phyloP scores from a whole-genome alignment of 2,113 vertebrate species.

The Ochotona princeps region DNA sequence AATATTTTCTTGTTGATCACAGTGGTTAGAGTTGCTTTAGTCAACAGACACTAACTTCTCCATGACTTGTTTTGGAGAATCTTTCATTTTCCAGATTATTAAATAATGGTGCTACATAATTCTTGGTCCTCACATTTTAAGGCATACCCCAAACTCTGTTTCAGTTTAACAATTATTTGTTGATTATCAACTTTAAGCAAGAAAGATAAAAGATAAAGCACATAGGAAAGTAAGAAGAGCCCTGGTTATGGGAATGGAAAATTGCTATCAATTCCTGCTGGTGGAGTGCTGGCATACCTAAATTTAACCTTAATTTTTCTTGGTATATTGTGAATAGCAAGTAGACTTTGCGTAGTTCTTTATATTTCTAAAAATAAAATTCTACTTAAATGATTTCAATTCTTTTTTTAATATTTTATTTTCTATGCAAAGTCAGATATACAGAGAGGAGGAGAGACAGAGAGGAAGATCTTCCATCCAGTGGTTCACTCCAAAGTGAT shows the following conservation, averaged over 20 bases:
- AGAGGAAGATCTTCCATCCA: too few relatives aligned
- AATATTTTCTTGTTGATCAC: background rate
- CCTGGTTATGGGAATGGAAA: background rate
- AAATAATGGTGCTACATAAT: background rate
- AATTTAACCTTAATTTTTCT: background rate
- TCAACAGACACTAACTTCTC: background rate
- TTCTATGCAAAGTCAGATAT: too few relatives aligned
- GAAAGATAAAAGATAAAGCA: background rate
- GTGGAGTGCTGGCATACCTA: background rate
- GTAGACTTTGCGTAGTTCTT: background rate
- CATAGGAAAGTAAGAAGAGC: background rate
- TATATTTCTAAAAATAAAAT: background rate
- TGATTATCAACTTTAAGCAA: background rate
- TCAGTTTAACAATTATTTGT: slow-evolving; percentile 15
- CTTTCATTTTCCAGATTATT: background rate
- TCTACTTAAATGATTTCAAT: background rate
- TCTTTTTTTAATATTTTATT: too few relatives aligned
- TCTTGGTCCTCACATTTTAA: background rate
- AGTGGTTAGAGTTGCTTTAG: background rate
- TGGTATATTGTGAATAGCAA: background rate
- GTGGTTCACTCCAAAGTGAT: too few relatives aligned
- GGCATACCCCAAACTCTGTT: background rate
- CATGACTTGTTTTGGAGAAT: background rate
- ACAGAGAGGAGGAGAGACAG: too few relatives aligned
- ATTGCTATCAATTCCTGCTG: background rate